A percentile compares a stretch with the other conserved stretches of the same genome.
These are phyloP conservation scores for Parnassius apollo DNA, from an alignment of 2,888 invertebrate species.

Conservation along the genomic window DNA sequence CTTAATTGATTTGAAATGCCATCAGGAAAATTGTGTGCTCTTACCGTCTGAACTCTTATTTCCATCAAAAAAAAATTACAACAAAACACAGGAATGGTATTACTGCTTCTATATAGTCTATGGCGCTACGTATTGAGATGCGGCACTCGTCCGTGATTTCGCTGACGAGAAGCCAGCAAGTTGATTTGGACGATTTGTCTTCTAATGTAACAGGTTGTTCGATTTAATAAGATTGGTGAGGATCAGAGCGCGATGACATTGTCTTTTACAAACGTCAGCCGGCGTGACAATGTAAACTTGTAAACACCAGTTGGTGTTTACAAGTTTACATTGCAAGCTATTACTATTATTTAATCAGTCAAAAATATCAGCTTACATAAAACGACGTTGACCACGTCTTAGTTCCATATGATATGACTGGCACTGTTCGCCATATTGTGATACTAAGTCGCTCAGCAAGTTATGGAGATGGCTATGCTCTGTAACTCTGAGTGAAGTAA, in stretches of 20 bases:
- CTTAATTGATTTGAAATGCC: too few relatives aligned
- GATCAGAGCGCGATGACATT: constrained; percentile 6
- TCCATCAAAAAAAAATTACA: too few relatives aligned
- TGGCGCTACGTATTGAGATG: constrained; percentile 33
- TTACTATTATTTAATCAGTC: background rate
- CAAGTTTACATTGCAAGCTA: background rate
- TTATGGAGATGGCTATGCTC: too few relatives aligned
- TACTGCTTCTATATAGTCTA: background rate
- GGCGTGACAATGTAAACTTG: too few relatives aligned
- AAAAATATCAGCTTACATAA: too few relatives aligned
- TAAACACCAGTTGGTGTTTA: background rate
- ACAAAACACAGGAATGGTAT: background rate
- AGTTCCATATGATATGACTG: too few relatives aligned
- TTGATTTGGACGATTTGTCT: constrained; percentile 40
- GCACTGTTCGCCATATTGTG: too few relatives aligned
- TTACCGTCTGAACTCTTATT: too few relatives aligned
- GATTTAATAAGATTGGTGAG: constrained; percentile 32
- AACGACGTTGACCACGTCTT: too few relatives aligned
- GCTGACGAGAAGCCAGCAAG: constrained; percentile 37
- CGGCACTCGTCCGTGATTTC: constrained; percentile 32
- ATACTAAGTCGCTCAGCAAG: too few relatives aligned
- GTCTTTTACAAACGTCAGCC: background rate
- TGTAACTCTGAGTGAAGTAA: too few relatives aligned
- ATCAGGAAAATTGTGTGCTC: too few relatives aligned
- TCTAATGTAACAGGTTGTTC: constrained; percentile 40